These are phyloP conservation scores for Lasioglossum marginatum DNA, from an alignment of 2,888 invertebrate species.

Conservation along the genomic window DNA sequence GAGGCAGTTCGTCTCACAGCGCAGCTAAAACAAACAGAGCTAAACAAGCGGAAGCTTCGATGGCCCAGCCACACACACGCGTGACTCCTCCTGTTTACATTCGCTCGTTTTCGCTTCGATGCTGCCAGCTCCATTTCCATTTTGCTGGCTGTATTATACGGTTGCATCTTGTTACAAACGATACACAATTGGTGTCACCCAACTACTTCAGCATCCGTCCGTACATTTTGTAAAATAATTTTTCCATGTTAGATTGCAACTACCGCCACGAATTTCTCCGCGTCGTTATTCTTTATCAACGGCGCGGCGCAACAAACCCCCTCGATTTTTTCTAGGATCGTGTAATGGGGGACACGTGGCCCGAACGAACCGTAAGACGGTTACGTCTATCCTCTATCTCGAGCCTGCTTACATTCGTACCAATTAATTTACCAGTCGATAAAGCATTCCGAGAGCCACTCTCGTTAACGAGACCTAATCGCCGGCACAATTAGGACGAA, in stretches of 20 bases:
- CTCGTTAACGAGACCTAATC: slow-evolving; percentile 45
- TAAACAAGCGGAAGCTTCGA: slow-evolving; percentile 60
- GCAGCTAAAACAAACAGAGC: slow-evolving; percentile 65
- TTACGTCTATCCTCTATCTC: not conserved
- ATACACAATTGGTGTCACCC: too few species aligned
- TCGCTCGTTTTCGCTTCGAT: slow-evolving; percentile 60
- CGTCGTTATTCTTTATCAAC: not conserved
- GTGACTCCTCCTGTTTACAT: slow-evolving; percentile 58
- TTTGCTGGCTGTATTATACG: slow-evolving; percentile 40
- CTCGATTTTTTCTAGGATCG: not conserved
- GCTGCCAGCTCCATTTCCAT: slow-evolving; percentile 46
- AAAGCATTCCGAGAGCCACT: slow-evolving; percentile 29
- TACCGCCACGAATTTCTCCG: not conserved
- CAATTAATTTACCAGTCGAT: slow-evolving; percentile 45
- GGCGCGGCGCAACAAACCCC: not conserved
- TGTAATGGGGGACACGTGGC: slow-evolving; percentile 6
- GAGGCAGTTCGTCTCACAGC: slow-evolving; percentile 47
- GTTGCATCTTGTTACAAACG: slow-evolving; percentile 4
- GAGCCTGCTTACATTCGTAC: slow-evolving; percentile 17
- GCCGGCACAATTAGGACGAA: slow-evolving; percentile 29
- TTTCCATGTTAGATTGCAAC: not conserved
- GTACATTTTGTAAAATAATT: not conserved
- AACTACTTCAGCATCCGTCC: not conserved
- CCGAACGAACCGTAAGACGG: not conserved
- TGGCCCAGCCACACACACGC: slow-evolving; percentile 38